Base-by-base conservation (phyloP, 2,113 vertebrate species). In the Zapus hudsonius region DNA sequence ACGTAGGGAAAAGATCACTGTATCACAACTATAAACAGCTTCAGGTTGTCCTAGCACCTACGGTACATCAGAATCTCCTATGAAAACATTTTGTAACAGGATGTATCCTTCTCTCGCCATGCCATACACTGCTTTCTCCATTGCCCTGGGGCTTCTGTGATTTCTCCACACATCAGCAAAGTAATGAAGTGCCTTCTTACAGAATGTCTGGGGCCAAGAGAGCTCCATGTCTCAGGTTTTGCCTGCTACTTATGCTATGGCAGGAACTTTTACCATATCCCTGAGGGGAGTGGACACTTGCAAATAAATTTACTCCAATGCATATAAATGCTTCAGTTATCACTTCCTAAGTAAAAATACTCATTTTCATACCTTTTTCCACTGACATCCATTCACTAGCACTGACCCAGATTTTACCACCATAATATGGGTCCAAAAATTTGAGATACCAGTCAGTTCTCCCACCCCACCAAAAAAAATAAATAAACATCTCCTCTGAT, bases 21-120 rank as follows among this genome's bases (percentile, higher is more conserved):
- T 1, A 82, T n/a, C 66, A 79, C 22, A 93, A 95, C 97, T 97
- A 69, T 95, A 83, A 95, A 74, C 78, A 96, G 90, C 74, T 95
- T 95, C 59, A 79, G 88, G 63, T 22, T 90, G 36, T 66, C 97
- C 74, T 89, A 81, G 84, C 66, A 40, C 6, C 88, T 93, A 64
- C 19, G 93, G 66, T 96, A 75, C 86, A 92, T 87, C 96, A 44
- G 36, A 90, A 22, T 88, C 88, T 88, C 59, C 61, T 95, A 80
- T 66, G 73, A 38, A 96, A 96, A 89, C 7, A 10, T 89, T 92
- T 93, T 67, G 61, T 87, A 87, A 79, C 91, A 95, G 88, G 95
- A 87, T 79, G 47, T 76, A 88, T 55, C n/a, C 81, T 19, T 52
- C 7, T 70, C 38, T 78, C 67, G 61, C 70, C 11, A 20, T 66